Evolutionary conservation across 2,888 invertebrate species (phyloP).

Genomic region (Keiferia lycopersicella): DNA sequence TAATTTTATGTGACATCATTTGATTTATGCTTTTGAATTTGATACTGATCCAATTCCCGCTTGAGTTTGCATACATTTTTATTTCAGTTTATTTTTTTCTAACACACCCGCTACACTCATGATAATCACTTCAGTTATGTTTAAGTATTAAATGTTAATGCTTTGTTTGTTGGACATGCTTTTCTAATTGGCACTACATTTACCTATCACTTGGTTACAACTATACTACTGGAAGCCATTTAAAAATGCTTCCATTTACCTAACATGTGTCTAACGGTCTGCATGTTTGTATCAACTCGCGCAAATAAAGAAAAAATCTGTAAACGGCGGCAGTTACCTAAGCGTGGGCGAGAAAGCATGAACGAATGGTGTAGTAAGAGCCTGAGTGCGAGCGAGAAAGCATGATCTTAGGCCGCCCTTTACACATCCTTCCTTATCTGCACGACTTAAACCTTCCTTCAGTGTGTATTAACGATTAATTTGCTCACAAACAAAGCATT

Average conservation of each 20-base stretch:
- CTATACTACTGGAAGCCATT: neutral
- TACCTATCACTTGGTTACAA: neutral
- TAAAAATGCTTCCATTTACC: neutral
- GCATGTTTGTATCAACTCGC: neutral
- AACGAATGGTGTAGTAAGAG: too few species aligned
- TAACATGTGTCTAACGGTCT: neutral
- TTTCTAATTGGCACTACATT: slow-evolving; percentile 14
- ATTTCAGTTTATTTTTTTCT: slow-evolving; percentile 22
- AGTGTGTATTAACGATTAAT: neutral
- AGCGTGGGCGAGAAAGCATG: too few species aligned
- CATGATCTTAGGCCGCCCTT: too few species aligned
- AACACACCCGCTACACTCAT: slow-evolving; percentile 59
- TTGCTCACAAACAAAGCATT: slow-evolving; percentile 37
- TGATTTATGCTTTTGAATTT: slow-evolving; percentile 1
- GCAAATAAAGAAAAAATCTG: too few species aligned
- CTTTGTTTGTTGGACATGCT: slow-evolving; percentile 48
- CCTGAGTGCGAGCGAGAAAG: too few species aligned
- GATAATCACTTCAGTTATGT: slow-evolving; percentile 79
- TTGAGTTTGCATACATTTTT: slow-evolving; percentile 26
- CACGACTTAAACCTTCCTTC: too few species aligned
- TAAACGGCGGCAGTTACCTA: too few species aligned
- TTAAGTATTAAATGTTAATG: slow-evolving; percentile 45
- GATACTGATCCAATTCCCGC: slow-evolving; percentile 21
- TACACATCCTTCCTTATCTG: too few species aligned
- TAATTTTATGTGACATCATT: slow-evolving; percentile 23